phyloP scores from a whole-genome alignment of 1,140 invertebrate species.

The Rhopalosiphum padi region DNA sequence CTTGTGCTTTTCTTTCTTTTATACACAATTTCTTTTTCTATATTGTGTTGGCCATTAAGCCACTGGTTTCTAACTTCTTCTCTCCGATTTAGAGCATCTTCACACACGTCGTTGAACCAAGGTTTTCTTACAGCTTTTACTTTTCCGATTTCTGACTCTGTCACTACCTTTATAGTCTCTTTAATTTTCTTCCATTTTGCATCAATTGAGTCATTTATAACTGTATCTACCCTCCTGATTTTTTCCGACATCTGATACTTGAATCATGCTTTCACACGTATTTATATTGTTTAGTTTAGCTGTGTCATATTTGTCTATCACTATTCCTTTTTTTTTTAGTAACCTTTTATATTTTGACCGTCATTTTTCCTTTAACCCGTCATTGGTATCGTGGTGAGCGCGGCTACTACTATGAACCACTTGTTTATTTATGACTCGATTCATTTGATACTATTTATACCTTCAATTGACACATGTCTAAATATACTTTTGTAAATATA shows the following conservation, averaged over 20 bases:
- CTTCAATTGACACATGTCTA: no score
- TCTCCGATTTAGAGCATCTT: slow-evolving; percentile 2
- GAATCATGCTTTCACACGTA: no score
- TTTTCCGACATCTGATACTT: no score
- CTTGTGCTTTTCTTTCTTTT: slow-evolving; percentile 13
- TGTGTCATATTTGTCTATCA: no score
- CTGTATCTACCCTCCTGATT: not conserved
- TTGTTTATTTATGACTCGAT: no score
- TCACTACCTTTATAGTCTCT: not conserved
- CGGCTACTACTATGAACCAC: no score
- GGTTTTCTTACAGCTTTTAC: not conserved
- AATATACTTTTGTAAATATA: no score
- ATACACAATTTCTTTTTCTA: slow-evolving; percentile 19
- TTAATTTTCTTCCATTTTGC: not conserved
- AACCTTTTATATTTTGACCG: not conserved
- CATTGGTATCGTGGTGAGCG: not conserved
- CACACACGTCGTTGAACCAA: not conserved
- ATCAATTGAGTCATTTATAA: not conserved
- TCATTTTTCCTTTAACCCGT: not conserved
- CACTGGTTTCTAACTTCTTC: slow-evolving; percentile 13
- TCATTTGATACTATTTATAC: no score
- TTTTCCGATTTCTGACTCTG: no score
- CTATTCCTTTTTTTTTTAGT: no score
- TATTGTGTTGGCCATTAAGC: slow-evolving; percentile 16
- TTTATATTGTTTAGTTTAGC: no score